A percentile compares a stretch with the other conserved stretches of the same genome.
Conservation (phyloP, 2,797 vertebrate species). For the Psittacula derbiana region DNA sequence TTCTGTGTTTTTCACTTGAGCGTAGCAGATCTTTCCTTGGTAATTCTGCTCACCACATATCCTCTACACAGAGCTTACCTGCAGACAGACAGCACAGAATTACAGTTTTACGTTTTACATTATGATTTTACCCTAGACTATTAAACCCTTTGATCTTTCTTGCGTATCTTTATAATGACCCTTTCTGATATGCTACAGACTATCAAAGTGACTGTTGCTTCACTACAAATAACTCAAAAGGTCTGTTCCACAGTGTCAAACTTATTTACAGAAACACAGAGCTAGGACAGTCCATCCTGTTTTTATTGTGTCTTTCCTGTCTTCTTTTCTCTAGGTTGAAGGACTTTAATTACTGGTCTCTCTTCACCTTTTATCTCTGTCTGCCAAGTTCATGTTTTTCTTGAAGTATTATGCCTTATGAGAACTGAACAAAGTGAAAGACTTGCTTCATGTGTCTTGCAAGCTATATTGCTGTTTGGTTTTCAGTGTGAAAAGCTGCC, state of each 20-base stretch:
- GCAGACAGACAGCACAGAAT: neutral
- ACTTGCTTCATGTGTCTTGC: neutral
- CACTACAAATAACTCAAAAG: neutral
- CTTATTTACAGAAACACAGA: neutral
- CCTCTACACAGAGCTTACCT: neutral
- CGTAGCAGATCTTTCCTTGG: neutral
- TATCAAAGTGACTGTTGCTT: neutral
- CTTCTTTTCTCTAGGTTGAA: neutral
- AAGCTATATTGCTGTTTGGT: neutral
- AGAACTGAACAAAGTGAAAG: neutral
- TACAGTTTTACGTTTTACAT: neutral
- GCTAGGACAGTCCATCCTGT: neutral
- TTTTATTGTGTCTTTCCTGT: neutral
- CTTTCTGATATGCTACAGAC: neutral
- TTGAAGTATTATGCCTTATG: neutral
- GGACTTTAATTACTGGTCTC: neutral
- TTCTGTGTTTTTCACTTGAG: neutral
- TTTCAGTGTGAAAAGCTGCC: neutral
- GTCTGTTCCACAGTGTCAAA: neutral
- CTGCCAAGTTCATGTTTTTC: neutral
- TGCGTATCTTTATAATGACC: neutral
- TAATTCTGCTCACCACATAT: neutral
- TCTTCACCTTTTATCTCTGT: neutral
- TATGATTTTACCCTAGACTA: neutral
- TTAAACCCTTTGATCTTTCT: neutral